Evolutionary conservation across 2,113 vertebrate species (phyloP), one percentile per base, ranked within the genome.

Genomic region (Picathartes gymnocephalus): DNA sequence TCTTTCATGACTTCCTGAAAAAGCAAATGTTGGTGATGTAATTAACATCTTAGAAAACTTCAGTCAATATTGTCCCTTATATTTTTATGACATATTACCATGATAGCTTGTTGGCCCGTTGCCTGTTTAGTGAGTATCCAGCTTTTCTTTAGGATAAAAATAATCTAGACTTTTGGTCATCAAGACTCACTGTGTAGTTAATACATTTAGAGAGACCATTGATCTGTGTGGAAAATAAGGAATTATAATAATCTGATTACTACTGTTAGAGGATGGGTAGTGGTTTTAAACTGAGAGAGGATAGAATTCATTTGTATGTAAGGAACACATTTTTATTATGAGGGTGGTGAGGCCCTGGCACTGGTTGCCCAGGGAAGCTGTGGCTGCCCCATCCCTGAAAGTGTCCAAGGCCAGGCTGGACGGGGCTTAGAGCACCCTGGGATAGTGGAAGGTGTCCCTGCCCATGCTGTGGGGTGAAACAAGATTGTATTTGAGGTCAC

Each of bases 1-100:
- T 68, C 86, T 87, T 61, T 95, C 93, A 19, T 86, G 5, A 44
- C n/a, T 45, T 80, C 71, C 95, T 92, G 71, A 60, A 94, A 62
- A 85, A 90, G 18, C n/a, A 95, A 85, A 85, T 27, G 11, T 65
- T 64, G 15, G 35, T 64, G 37, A 61, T 73, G 25, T 40, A 22
- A 54, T 92, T 50, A 66, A 22, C 37, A n/a, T 30, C 64, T 81
- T 37, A 23, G 21, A 77, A 74, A 78, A 70, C 40, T 56, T 77
- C 65, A 42, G 42, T 62, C 53, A 45, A 7, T 31, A 53, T n/a
- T 1, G 0, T 79, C 44, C 19, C 44, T 62, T 56, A 3, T 10
- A 24, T 82, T 69, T 66, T 71, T 37, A 47, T 68, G 53, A 31
- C 30, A 13, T 60, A 27, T 6, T 62, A 28, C 40, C 13, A 11